A percentile compares a stretch with the other conserved stretches of the same genome.
phyloP scores from a whole-genome alignment of 2,888 invertebrate species.

The Halictus quadricinctus region DNA sequence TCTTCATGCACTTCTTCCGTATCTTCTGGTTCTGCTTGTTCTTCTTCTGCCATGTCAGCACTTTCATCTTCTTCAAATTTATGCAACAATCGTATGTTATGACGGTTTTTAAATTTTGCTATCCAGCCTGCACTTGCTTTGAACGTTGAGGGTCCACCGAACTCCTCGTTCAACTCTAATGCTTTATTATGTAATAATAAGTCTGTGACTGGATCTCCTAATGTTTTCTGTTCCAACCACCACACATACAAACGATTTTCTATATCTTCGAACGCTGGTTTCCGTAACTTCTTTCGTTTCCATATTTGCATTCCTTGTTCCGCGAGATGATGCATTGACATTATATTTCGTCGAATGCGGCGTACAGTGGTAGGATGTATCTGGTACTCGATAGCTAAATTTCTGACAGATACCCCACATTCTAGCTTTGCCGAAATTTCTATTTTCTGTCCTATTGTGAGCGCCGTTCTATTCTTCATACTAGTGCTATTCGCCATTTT shows the following conservation, averaged over 20 bases:
- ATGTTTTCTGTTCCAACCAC: slow-evolving; percentile 9
- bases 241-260: slow-evolving; percentile 9
- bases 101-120: slow-evolving; percentile 17
- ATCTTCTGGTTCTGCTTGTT: not conserved
- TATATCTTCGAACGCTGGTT: not conserved
- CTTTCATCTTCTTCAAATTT: not conserved
- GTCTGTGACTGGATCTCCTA: not conserved
- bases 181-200: slow-evolving; percentile 1
- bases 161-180: not conserved
- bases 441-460: slow-evolving; percentile 14
- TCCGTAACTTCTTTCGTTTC: slow-evolving; percentile 7
- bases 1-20: not conserved
- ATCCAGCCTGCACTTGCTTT: slow-evolving; percentile 14
- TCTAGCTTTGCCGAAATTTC: slow-evolving; percentile 12
- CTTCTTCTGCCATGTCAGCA: not conserved
- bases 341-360: slow-evolving; percentile 7
- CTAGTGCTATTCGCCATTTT: not conserved
- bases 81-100: slow-evolving; percentile 5
- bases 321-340: not conserved
- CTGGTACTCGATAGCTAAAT: not conserved
- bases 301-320: not conserved
- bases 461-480: slow-evolving; percentile 9
- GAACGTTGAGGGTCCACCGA: not conserved
- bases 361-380: slow-evolving; percentile 15
- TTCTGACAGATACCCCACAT: slow-evolving; percentile 8